These are phyloP conservation scores for Agrenia bidenticulata DNA, from an alignment of 2,888 invertebrate species.

Conservation along the genomic window DNA sequence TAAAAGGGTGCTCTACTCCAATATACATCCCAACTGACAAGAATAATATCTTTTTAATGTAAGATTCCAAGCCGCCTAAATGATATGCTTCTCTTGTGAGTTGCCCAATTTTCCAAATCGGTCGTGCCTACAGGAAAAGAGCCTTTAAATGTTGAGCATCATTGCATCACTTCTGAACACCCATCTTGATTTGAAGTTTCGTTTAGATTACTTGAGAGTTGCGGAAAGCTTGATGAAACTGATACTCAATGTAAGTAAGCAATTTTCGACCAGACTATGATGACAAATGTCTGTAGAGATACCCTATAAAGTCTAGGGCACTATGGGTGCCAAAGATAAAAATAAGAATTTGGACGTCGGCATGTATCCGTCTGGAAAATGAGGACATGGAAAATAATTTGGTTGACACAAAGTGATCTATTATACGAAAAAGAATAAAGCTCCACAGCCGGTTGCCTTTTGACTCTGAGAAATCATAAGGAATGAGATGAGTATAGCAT, in stretches of 20 bases:
- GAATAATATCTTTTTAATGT: conserved; percentile 13
- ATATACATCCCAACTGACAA: background rate
- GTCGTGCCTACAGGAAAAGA: no score
- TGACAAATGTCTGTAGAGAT: no score
- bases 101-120: no score
- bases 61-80: conserved; percentile 3
- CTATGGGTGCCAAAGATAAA: background rate
- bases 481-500: no score
- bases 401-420: conserved; percentile 12
- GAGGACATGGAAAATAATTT: background rate
- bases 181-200: no score
- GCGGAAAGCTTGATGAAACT: no score
- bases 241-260: no score
- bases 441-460: conserved; percentile 6
- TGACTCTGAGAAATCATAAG: background rate
- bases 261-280: no score
- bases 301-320: no score
- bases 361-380: background rate
- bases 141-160: no score
- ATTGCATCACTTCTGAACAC: no score
- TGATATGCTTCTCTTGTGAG: background rate
- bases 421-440: background rate
- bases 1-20: conserved; percentile 12
- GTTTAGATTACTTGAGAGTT: no score
- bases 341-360: background rate